phyloP scores from a whole-genome alignment of 2,888 invertebrate species.

The Diaperis boleti region DNA sequence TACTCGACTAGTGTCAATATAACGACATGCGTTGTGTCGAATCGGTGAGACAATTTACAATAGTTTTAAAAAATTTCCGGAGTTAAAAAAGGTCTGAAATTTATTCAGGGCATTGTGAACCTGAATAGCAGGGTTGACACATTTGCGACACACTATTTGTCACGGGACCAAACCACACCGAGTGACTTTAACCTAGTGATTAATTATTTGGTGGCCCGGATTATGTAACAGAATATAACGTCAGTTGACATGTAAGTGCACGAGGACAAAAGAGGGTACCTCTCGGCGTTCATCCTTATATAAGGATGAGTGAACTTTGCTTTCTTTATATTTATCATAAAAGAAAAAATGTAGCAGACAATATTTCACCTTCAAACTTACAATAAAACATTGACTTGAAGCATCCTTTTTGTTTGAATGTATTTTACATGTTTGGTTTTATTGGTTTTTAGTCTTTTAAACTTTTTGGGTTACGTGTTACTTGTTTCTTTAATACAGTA shows the following conservation, averaged over 20 bases:
- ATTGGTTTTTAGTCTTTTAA: no score
- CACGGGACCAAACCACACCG: slow-evolving; percentile 61
- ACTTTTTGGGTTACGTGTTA: no score
- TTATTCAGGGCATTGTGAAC: slow-evolving; percentile 55
- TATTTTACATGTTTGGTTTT: no score
- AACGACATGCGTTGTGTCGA: slow-evolving; percentile 52
- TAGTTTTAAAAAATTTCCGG: slow-evolving; percentile 56
- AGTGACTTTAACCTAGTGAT: slow-evolving; percentile 57
- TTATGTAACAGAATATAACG: slow-evolving; percentile 57
- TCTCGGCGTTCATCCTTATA: slow-evolving; percentile 39
- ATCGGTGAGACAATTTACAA: slow-evolving; percentile 59
- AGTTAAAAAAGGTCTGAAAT: slow-evolving; percentile 55
- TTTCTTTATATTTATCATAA: background rate
- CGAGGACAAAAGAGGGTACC: slow-evolving; percentile 60
- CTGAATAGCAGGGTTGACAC: slow-evolving; percentile 61
- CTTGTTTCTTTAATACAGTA: no score
- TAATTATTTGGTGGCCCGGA: slow-evolving; percentile 61
- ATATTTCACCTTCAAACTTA: no score
- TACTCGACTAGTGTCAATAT: slow-evolving; percentile 54
- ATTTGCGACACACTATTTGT: slow-evolving; percentile 63
- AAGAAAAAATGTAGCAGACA: background rate
- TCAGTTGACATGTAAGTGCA: slow-evolving; percentile 57
- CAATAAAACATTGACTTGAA: no score
- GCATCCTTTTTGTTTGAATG: no score
- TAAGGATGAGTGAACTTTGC: background rate